Evolutionary conservation across 2,113 vertebrate species (phyloP).

Genomic region (Dicrurus megarhynchus): DNA sequence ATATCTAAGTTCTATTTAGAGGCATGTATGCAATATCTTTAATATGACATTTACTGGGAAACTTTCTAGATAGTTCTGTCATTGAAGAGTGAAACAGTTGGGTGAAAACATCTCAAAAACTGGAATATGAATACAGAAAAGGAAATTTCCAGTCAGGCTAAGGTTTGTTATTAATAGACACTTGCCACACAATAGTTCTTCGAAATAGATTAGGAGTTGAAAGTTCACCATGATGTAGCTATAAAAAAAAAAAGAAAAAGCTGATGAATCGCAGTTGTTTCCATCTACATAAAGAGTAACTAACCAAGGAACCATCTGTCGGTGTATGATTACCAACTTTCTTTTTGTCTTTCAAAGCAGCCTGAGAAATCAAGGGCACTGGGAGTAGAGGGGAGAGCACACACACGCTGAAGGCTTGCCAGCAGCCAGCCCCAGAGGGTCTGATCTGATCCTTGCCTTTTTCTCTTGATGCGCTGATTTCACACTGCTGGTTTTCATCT

Average conservation of each 20-base stretch:
- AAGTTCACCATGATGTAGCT: conserved; percentile 15
- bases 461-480: conserved; percentile 1
- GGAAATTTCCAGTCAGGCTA: not conserved
- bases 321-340: conserved; percentile 65
- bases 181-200: conserved; percentile 19
- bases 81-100: not conserved
- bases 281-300: conserved; percentile 60
- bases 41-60: not conserved
- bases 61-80: not conserved
- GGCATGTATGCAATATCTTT: not conserved
- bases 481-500: conserved; percentile 8
- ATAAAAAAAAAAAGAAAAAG: not conserved
- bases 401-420: not conserved
- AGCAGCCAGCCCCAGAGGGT: not conserved
- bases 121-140: not conserved
- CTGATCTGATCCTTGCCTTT: not conserved
- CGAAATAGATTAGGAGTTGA: conserved; percentile 42
- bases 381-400: not conserved
- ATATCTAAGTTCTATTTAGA: not conserved
- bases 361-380: conserved; percentile 25
- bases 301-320: conserved; percentile 64
- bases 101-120: not conserved
- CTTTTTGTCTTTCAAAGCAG: conserved; percentile 67
- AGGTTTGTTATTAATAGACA: conserved; percentile 20
- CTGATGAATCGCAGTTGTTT: conserved; percentile 53